Base-by-base conservation (phyloP, 2,113 vertebrate genomes). In the Sula dactylatra region DNA sequence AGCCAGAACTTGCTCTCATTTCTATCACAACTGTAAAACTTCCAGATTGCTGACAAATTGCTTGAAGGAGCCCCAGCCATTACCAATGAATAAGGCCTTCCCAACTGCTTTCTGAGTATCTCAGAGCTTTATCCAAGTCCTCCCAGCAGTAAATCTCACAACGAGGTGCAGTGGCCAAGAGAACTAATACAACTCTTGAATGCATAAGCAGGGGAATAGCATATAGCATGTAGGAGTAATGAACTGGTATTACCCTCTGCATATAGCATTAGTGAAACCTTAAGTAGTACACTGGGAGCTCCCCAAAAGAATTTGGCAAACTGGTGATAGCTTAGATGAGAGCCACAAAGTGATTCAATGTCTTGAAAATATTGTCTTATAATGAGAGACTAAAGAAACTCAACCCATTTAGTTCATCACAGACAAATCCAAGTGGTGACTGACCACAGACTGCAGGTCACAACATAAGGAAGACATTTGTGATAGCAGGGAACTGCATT, bases 401-500 rank as follows among this genome's bases (percentile, higher is more conserved):
- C 50, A 78, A 74, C 10, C 67, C 44, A 15, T 94, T 94, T 71
- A 69, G 69, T 42, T 92, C 86, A 88, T 76, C 83, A 74, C 44
- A 76, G 73, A 22, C 62, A 94, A 96, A 93, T 92, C 89, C 78
- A 85, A 76, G 93, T 58, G 94, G 77, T 96, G 89, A 95, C 81
- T 93, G 58, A 82, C 91, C 91, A 85, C 91, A 86, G 65, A 24
- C 13, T 93, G 22, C 36, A 73, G 86, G 91, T 93, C 81, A 54
- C n/a, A 94, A 77, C 62, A 76, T 82, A 89, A 72, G 91, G 83
- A 94, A 94, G 47, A 82, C 13, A 61, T 95, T 82, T 87, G 17
- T 40, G 56, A 86, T 61, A 93, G 34, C 31, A 47, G 34, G 8
- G 47, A 69, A 44, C 19, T 87, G 83, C 56, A 72, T 24, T 74